Percentiles rank a stretch among this genome's conserved stretches.
phyloP scores from a whole-genome alignment of 2,797 vertebrate genomes.

The Mormyrops boulengeri region DNA sequence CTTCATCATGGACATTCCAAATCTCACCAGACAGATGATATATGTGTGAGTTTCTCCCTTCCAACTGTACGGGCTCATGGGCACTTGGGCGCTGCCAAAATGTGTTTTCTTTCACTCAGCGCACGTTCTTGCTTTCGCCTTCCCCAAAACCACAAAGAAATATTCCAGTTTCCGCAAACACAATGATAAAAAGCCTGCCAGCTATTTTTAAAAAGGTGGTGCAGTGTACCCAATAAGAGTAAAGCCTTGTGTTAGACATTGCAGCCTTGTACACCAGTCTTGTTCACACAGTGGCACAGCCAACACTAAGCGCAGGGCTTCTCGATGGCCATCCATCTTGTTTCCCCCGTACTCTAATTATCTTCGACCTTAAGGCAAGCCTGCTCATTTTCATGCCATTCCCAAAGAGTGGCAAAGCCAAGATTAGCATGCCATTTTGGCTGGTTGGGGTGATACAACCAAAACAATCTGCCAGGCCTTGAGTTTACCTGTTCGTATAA shows the following conservation, averaged over 20 bases:
- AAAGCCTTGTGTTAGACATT: not conserved
- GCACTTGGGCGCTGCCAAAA: not conserved
- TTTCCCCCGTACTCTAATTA: constrained; percentile 37
- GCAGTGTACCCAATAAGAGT: not conserved
- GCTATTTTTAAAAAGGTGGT: not conserved
- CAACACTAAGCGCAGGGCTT: not conserved
- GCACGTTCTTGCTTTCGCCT: constrained; percentile 30
- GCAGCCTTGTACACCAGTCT: constrained; percentile 41
- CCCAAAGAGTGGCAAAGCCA: not conserved
- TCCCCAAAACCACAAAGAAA: constrained; percentile 33
- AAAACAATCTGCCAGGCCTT: not conserved
- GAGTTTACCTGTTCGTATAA: not conserved
- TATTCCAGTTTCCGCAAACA: constrained; percentile 36
- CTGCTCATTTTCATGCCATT: not conserved
- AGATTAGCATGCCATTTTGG: not conserved
- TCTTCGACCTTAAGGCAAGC: not conserved
- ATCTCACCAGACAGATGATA: not conserved
- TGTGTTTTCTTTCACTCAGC: constrained; percentile 32
- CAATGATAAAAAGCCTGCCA: not conserved
- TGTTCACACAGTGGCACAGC: constrained; percentile 12
- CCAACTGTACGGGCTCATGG: not conserved
- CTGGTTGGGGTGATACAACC: not conserved
- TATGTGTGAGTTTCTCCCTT: not conserved
- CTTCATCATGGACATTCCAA: not conserved
- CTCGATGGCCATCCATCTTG: constrained; percentile 42